Percentiles rank a stretch among this genome's conserved stretches.
Conservation (phyloP, 2,113 vertebrate genomes). For the Dipodomys spectabilis region DNA sequence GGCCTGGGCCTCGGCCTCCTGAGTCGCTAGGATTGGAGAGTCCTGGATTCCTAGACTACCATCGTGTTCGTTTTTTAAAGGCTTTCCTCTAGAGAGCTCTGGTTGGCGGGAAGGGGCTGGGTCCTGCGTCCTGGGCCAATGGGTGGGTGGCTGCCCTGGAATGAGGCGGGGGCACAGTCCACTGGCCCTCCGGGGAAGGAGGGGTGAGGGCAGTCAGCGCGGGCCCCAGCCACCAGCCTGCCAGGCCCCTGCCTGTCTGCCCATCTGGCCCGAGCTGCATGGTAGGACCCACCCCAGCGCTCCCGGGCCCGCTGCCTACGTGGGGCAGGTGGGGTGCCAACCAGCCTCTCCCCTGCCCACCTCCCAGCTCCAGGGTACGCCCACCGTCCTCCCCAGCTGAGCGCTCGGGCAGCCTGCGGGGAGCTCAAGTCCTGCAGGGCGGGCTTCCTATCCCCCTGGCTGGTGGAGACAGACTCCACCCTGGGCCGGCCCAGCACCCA, state of each 20-base stretch:
- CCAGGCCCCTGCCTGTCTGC: neutral
- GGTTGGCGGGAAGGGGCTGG: too few relatives aligned
- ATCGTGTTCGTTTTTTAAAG: too few relatives aligned
- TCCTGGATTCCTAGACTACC: too few relatives aligned
- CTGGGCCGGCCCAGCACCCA: neutral
- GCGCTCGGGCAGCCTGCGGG: too few relatives aligned
- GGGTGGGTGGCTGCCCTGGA: neutral
- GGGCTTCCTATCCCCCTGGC: neutral
- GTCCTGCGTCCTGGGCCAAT: neutral
- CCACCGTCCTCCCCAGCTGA: too few relatives aligned
- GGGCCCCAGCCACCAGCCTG: neutral
- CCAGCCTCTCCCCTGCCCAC: too few relatives aligned
- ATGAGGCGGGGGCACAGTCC: neutral
- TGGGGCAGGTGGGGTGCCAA: too few relatives aligned
- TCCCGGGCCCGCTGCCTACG: neutral
- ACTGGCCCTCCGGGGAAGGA: fast-evolving
- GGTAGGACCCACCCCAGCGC: fast-evolving
- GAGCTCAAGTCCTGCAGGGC: neutral
- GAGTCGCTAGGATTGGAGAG: too few relatives aligned
- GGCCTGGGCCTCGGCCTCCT: too few relatives aligned
- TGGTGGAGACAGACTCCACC: neutral
- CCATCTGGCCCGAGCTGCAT: neutral
- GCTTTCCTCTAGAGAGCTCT: too few relatives aligned
- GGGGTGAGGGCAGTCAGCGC: neutral
- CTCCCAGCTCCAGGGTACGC: too few relatives aligned